Conservation (phyloP, 1,140 invertebrate genomes). For the Drosophila kikkawai region DNA sequence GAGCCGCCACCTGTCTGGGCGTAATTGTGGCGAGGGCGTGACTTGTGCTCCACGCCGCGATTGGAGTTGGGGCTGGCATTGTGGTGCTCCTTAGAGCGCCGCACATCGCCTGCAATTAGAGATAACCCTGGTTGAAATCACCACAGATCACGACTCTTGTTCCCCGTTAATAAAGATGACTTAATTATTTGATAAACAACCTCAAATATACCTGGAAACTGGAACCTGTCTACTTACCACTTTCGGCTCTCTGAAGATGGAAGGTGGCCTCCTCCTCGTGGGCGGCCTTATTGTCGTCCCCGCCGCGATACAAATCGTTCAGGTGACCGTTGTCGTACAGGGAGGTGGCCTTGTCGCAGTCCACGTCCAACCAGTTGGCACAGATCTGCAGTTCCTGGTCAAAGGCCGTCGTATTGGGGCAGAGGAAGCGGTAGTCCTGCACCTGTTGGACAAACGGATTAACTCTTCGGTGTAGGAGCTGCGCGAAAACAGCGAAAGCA, state of each 20-base stretch:
- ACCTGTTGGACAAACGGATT: constrained; percentile 86
- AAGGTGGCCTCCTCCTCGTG: constrained; percentile 90
- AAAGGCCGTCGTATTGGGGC: constrained; percentile 96
- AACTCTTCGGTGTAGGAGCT: constrained; percentile 78
- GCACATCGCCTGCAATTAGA: constrained; percentile 73
- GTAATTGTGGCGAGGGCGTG: constrained; percentile 72
- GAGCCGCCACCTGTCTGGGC: constrained; percentile 34
- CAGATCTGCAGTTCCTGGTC: constrained; percentile 97
- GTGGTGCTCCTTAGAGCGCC: constrained; percentile 77
- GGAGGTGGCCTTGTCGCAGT: constrained; percentile 91
- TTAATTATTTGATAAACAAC: constrained; percentile 2
- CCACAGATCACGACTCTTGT: not conserved
- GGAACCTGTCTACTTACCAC: constrained; percentile 85
- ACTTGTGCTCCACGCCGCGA: constrained; percentile 69
- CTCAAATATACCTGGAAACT: not conserved
- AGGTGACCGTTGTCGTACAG: constrained; percentile 93
- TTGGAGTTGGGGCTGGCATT: constrained; percentile 21
- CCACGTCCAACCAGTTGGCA: constrained; percentile 95
- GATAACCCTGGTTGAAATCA: constrained; percentile 1
- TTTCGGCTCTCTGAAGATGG: constrained; percentile 91
- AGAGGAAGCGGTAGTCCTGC: constrained; percentile 93
- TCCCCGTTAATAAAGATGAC: not conserved
- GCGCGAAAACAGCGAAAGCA: constrained; percentile 58
- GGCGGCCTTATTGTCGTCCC: constrained; percentile 87
- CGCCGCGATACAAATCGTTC: constrained; percentile 91